Conservation (phyloP, 1,140 invertebrate species). For the Coptotermes formosanus region DNA sequence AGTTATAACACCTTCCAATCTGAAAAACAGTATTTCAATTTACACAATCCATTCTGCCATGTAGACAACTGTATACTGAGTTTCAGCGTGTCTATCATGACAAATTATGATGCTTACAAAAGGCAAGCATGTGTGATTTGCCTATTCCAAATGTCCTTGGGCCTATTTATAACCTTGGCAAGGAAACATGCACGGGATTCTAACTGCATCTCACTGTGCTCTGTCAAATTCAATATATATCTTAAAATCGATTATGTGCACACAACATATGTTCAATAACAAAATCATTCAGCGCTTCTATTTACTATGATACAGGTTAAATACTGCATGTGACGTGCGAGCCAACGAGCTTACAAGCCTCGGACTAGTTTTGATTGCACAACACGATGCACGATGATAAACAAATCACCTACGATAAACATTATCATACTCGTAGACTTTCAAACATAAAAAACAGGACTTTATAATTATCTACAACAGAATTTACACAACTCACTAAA, state of each 20-base stretch:
- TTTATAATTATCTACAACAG: neutral
- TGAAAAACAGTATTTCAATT: neutral
- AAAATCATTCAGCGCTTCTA: neutral
- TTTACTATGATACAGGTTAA: neutral
- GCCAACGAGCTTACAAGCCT: neutral
- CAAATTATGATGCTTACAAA: no score
- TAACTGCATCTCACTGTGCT: neutral
- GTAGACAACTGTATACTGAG: neutral
- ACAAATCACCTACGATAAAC: neutral
- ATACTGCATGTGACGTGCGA: neutral
- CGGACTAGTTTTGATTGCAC: slow-evolving; percentile 15
- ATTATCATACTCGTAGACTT: neutral
- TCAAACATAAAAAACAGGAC: neutral
- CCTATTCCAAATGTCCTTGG: neutral
- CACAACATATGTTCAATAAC: neutral
- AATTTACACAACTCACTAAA: neutral
- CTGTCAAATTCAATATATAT: neutral
- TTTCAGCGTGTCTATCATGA: neutral
- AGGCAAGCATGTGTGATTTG: neutral
- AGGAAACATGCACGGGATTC: neutral
- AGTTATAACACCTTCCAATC: neutral
- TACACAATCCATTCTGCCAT: no score
- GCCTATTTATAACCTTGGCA: neutral
- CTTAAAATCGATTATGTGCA: neutral
- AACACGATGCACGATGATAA: slow-evolving; percentile 24